phyloP scores from a whole-genome alignment of 2,888 invertebrate genomes.

The Tillus elongatus region DNA sequence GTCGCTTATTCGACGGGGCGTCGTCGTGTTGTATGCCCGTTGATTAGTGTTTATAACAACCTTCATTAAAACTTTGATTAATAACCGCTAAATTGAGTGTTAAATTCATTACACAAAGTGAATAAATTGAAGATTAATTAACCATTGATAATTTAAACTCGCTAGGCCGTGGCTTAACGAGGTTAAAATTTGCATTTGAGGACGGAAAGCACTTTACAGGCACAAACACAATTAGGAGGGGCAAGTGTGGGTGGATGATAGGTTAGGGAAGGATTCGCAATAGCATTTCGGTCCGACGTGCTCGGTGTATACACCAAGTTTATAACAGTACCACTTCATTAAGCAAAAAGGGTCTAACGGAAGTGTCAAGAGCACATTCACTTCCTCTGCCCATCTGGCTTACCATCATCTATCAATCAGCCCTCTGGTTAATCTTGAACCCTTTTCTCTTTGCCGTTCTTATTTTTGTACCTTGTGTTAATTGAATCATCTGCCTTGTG shows the following conservation, averaged over 20 bases:
- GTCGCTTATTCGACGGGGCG: too few species aligned
- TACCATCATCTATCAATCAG: slow-evolving; percentile 25
- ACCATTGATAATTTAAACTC: slow-evolving; percentile 46
- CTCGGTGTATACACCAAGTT: too few species aligned
- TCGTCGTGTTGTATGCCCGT: slow-evolving; percentile 23
- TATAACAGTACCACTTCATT: slow-evolving; percentile 29
- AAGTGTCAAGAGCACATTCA: slow-evolving; percentile 40
- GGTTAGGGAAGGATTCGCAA: slow-evolving; percentile 2
- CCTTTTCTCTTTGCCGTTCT: background rate
- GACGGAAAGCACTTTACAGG: slow-evolving; percentile 46
- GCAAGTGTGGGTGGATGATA: slow-evolving; percentile 14
- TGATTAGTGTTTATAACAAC: slow-evolving; percentile 37
- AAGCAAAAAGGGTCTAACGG: slow-evolving; percentile 33
- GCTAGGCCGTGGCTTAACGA: slow-evolving; percentile 44
- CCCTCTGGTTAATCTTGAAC: slow-evolving; percentile 19
- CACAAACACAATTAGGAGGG: slow-evolving; percentile 43
- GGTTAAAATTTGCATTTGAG: slow-evolving; percentile 48
- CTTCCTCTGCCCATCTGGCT: slow-evolving; percentile 32
- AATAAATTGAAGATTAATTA: slow-evolving; percentile 49
- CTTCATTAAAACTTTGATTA: slow-evolving; percentile 51
- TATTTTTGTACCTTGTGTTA: too few species aligned
- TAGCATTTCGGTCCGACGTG: slow-evolving; percentile 4
- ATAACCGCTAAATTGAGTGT: slow-evolving; percentile 49
- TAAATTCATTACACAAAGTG: slow-evolving; percentile 43
- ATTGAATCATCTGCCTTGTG: too few species aligned